Base-by-base conservation (phyloP, 2,888 invertebrate genomes). In the Latrodectus hesperus region DNA sequence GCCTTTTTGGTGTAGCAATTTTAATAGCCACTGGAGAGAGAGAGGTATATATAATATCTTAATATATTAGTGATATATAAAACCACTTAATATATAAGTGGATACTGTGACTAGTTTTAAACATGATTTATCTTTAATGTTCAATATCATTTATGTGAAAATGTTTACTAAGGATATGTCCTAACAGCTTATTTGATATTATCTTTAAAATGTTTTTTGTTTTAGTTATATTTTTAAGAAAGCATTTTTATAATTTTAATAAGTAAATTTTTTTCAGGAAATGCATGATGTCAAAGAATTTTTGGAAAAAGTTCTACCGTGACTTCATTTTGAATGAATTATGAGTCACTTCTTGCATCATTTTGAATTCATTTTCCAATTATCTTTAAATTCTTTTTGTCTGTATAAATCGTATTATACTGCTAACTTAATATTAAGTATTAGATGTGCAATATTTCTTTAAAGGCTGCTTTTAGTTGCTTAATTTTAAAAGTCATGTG, bases 261-360 rank as follows among this genome's bases (percentile, higher is more conserved):
- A 73, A 60, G 22, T 55, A 10, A 87, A 76, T 88, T 87, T 84
- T 83, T 87, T 90, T 26, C 91, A 93, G 93, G 93, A 97, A 93
- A 94, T 96, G 92, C 90, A 90, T 17, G 92, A 92, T 88, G 91
- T 92, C n/a, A 92, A 91, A 89, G 89, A 90, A n/a, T 93, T 92
- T 90, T 90, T 93, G 74, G 81, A 89, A 67, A 90, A 90, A 82
- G 80, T 82, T 88, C 84, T 91, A 68, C 91, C 91, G 12, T 83
- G 68, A 83, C 68, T 77, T 71, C 71, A 12, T 71, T 81, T 81
- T 17, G 52, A 64, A 38, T 38, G 51, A 73, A 53, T 73, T 38
- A 71, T 38, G 26, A n/a, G 60, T 60, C 60, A 60, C n/a, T 60
- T 60, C 60, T 60, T 12, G 3, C n/a, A 12, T 60, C 60, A 60